Conservation (phyloP, 2,113 vertebrate species). For the Chroicocephalus ridibundus region DNA sequence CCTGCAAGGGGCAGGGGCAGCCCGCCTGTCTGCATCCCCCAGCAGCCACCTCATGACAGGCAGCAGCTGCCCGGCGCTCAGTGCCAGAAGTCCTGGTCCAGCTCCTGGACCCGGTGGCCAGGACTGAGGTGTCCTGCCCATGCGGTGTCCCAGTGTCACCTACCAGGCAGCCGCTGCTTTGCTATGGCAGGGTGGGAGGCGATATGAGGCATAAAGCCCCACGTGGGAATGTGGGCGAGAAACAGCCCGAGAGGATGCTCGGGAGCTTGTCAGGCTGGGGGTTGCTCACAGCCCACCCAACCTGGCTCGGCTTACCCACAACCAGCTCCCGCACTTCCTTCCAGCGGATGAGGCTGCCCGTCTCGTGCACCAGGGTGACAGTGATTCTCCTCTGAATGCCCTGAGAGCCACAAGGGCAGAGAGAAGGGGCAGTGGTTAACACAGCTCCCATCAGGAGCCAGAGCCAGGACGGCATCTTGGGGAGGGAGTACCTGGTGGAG, state of each 20-base stretch:
- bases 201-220: background rate
- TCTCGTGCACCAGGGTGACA: conserved; percentile 92
- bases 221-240: rapidly evolving
- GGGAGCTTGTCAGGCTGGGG: background rate
- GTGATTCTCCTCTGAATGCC: conserved; percentile 95
- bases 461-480: background rate
- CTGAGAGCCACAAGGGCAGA: conserved; percentile 58
- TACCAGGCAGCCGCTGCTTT: rapidly evolving
- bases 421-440: background rate
- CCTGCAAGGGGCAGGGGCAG: background rate
- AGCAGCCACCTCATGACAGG: background rate
- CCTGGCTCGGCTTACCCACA: conserved; percentile 82
- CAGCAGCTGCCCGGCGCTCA: background rate
- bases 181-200: background rate
- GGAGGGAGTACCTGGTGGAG: conserved; percentile 88
- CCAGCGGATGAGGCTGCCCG: conserved; percentile 89
- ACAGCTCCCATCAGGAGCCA: background rate
- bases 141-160: rapidly evolving
- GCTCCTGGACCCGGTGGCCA: rapidly evolving
- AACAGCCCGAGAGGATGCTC: background rate
- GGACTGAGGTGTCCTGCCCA: background rate
- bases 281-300: background rate
- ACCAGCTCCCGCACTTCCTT: conserved; percentile 95
- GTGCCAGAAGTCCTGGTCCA: background rate
- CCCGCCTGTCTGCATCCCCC: background rate